Evolutionary conservation across 2,113 vertebrate species (phyloP).

Genomic region (Poicephalus gulielmi): DNA sequence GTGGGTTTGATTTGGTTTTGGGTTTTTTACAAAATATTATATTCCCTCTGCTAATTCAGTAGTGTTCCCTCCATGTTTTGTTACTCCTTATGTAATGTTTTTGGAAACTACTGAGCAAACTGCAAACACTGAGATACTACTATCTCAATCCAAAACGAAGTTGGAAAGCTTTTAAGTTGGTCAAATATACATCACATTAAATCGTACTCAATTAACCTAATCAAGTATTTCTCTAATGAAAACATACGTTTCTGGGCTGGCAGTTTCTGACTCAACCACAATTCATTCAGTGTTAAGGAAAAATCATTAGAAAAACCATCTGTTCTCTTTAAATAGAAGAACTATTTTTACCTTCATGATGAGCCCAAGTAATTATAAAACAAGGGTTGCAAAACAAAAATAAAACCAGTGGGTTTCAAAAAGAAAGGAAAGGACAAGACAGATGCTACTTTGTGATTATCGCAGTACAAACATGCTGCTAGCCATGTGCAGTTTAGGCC

Average conservation of each 20-base stretch:
- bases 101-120: background rate
- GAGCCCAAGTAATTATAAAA: constrained; percentile 62
- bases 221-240: constrained; percentile 46
- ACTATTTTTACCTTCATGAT: constrained; percentile 61
- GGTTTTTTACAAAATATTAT: background rate
- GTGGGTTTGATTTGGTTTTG: background rate
- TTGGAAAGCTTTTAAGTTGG: constrained; percentile 11
- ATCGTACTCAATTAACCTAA: constrained; percentile 54
- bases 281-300: constrained; percentile 53
- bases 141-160: background rate
- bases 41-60: background rate
- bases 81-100: background rate
- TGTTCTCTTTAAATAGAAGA: constrained; percentile 72
- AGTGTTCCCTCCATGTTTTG: background rate
- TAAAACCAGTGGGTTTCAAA: constrained; percentile 27
- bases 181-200: constrained; percentile 16
- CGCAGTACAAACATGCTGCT: constrained; percentile 15
- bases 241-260: constrained; percentile 19
- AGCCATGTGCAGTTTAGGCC: background rate
- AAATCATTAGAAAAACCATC: constrained; percentile 72
- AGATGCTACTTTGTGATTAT: constrained; percentile 55
- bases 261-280: constrained; percentile 48
- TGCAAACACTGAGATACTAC: background rate
- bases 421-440: constrained; percentile 43
- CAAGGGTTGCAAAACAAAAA: background rate